phyloP scores from a whole-genome alignment of 2,888 invertebrate species.

The Folsomia candida region DNA sequence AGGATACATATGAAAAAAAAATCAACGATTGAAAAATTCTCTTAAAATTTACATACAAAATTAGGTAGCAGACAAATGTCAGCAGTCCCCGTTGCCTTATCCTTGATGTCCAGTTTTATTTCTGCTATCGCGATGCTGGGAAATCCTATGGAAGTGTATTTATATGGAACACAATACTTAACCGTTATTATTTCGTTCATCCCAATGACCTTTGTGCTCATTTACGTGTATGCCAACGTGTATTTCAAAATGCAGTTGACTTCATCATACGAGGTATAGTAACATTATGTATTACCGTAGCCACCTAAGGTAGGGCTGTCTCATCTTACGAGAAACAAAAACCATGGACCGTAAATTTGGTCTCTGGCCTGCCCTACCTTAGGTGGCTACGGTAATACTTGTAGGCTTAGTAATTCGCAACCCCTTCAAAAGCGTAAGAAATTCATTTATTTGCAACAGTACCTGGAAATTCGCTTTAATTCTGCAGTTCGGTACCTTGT shows the following conservation, averaged over 20 bases:
- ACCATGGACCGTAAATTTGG: too few species aligned
- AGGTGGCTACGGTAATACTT: too few species aligned
- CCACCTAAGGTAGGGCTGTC: too few species aligned
- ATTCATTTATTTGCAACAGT: conserved; percentile 4
- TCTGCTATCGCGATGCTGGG: neutral
- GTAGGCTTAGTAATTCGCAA: too few species aligned
- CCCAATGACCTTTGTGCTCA: neutral
- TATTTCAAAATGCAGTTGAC: conserved; percentile 1
- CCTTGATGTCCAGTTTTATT: neutral
- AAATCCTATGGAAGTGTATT: neutral
- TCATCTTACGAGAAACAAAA: too few species aligned
- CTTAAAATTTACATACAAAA: neutral
- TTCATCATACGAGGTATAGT: neutral
- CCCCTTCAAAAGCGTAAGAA: neutral
- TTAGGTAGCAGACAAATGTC: neutral
- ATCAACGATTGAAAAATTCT: too few species aligned
- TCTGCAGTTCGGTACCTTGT: conserved; percentile 52
- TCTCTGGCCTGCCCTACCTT: too few species aligned
- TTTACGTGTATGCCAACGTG: neutral
- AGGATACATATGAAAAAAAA: too few species aligned
- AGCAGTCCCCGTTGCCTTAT: neutral
- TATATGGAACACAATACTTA: conserved; percentile 1
- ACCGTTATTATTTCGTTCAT: neutral
- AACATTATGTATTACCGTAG: too few species aligned
- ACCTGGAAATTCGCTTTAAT: conserved; percentile 37